Evolutionary conservation across 2,113 vertebrate genomes (phyloP).

Genomic region (Caretta caretta): DNA sequence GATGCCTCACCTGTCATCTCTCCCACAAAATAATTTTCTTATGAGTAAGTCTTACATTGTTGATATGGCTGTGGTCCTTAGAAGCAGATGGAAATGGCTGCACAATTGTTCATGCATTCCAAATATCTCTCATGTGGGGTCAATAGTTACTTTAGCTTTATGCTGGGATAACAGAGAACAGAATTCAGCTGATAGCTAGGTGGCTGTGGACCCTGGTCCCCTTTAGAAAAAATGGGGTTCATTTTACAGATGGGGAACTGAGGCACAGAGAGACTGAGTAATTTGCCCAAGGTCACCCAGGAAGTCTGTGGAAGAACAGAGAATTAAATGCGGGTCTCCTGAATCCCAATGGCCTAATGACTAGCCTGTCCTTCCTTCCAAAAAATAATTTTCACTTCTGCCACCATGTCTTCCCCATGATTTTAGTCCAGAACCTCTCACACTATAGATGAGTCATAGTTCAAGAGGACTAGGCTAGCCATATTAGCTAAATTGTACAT

Average conservation of each 20-base stretch:
- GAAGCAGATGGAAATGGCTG: neutral
- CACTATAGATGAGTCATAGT: neutral
- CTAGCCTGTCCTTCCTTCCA: neutral
- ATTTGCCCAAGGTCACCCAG: neutral
- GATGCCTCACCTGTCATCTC: conserved; percentile 31
- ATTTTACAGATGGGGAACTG: neutral
- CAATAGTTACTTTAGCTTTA: conserved; percentile 1
- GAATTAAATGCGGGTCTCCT: neutral
- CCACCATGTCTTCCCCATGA: neutral
- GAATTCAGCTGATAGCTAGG: conserved; percentile 25
- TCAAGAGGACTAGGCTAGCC: neutral
- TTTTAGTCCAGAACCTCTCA: neutral
- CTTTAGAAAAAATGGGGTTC: neutral
- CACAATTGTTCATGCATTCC: neutral
- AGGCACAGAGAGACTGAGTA: neutral
- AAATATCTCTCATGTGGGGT: neutral
- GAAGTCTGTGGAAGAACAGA: neutral
- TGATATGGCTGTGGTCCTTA: neutral
- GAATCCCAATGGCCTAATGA: neutral
- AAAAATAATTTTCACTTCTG: neutral
- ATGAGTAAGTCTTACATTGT: neutral
- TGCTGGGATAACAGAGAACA: neutral
- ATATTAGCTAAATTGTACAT: neutral
- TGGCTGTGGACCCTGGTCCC: neutral
- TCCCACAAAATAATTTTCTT: conserved; percentile 11